phyloP scores from a whole-genome alignment of 1,140 invertebrate genomes.

The Schlechtendalia chinensis region DNA sequence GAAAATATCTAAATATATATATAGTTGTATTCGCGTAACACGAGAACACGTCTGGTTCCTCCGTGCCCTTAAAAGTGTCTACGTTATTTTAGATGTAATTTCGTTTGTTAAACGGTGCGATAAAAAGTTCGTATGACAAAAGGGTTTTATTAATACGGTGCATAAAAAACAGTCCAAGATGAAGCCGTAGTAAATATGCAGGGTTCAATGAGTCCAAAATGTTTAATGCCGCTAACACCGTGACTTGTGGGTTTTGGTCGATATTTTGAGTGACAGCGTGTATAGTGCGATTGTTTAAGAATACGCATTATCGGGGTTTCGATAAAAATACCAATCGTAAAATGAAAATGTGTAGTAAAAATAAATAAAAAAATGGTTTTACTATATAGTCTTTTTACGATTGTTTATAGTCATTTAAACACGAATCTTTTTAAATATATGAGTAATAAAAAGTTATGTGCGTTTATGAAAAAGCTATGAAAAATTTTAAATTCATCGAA shows the following conservation, averaged over 20 bases:
- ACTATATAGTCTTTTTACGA: background rate
- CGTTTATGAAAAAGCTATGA: background rate
- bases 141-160: constrained; percentile 30
- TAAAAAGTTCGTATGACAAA: constrained; percentile 42
- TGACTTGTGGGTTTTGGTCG: constrained; percentile 27
- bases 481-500: constrained; percentile 3
- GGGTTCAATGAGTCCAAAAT: constrained; percentile 40
- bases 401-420: too few relatives aligned
- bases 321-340: background rate
- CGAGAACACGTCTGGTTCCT: constrained; percentile 28
- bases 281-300: constrained; percentile 8
- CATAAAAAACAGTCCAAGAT: constrained; percentile 1
- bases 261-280: constrained; percentile 32
- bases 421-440: background rate
- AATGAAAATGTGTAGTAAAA: background rate
- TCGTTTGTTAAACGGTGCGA: constrained; percentile 46
- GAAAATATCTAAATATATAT: background rate
- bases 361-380: too few relatives aligned
- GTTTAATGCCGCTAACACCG: constrained; percentile 11
- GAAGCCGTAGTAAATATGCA: constrained; percentile 26
- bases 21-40: constrained; percentile 28
- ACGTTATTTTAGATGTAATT: constrained; percentile 48
- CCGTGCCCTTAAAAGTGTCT: constrained; percentile 31
- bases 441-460: background rate
- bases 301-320: background rate